Percentiles rank a stretch among this genome's conserved stretches.
Conservation (phyloP, 2,797 vertebrate species). For the Scolopax rusticola region DNA sequence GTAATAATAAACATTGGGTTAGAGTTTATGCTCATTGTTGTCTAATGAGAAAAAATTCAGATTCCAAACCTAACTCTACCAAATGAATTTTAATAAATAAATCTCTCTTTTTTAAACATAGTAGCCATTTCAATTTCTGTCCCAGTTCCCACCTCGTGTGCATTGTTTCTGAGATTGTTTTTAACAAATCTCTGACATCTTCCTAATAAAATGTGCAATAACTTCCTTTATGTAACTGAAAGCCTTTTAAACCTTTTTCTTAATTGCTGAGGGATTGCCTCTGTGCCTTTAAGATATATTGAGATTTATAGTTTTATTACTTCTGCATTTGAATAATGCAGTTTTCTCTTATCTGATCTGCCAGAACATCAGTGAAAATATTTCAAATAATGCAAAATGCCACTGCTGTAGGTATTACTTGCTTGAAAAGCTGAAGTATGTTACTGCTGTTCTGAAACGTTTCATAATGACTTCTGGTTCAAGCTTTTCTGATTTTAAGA, state of each 20-base stretch:
- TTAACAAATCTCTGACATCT: background rate
- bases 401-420: background rate
- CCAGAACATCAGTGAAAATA: slow-evolving; percentile 25
- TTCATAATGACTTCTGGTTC: background rate
- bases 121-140: background rate
- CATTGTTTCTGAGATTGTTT: background rate
- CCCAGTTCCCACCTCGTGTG: background rate
- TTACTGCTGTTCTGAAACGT: background rate
- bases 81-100: background rate
- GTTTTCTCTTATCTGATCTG: background rate
- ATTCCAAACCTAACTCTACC: background rate
- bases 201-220: background rate
- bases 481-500: slow-evolving; percentile 18
- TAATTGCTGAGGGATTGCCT: background rate
- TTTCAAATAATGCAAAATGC: slow-evolving; percentile 50
- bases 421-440: background rate
- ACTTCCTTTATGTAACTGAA: background rate
- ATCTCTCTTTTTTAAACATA: background rate
- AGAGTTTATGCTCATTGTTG: background rate
- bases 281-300: background rate
- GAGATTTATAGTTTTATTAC: slow-evolving; percentile 36
- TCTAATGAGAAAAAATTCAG: background rate
- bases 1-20: background rate
- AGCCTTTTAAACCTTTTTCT: background rate
- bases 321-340: background rate